Conservation (phyloP, 2,797 vertebrate genomes). For the Siniperca undulata region DNA sequence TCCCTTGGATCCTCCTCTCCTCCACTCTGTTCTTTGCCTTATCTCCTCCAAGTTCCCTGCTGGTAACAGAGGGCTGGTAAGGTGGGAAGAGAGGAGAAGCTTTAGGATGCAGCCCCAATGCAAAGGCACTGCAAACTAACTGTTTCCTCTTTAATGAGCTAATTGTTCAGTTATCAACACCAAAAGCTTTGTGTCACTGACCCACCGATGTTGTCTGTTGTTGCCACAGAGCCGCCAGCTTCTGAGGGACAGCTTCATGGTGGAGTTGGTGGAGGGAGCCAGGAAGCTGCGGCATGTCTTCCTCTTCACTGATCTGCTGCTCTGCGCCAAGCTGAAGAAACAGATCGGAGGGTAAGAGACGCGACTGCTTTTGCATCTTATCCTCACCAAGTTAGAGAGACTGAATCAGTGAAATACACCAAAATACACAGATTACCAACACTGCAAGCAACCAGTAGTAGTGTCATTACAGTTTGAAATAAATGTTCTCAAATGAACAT, state of each 20-base stretch:
- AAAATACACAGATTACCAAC: background rate
- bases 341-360: slow-evolving; percentile 93
- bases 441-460: background rate
- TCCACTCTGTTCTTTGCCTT: background rate
- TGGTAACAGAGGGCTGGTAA: background rate
- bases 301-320: slow-evolving; percentile 96
- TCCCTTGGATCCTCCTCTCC: background rate
- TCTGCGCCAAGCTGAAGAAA: slow-evolving; percentile 99
- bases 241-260: slow-evolving; percentile 98
- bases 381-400: background rate
- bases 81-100: background rate
- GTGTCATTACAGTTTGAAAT: background rate
- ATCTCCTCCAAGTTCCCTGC: background rate
- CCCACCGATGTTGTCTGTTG: background rate
- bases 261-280: slow-evolving; percentile 97
- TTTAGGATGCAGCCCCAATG: background rate
- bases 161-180: background rate
- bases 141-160: background rate
- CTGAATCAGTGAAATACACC: background rate
- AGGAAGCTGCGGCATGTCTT: slow-evolving; percentile 97
- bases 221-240: slow-evolving; percentile 92
- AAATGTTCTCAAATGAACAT: background rate
- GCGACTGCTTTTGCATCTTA: background rate
- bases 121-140: slow-evolving; percentile 9
- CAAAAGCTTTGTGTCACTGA: slow-evolving; percentile 16